These are phyloP conservation scores for Xanthostigma xanthostigma DNA, from an alignment of 2,888 invertebrate genomes.

Conservation along the genomic window DNA sequence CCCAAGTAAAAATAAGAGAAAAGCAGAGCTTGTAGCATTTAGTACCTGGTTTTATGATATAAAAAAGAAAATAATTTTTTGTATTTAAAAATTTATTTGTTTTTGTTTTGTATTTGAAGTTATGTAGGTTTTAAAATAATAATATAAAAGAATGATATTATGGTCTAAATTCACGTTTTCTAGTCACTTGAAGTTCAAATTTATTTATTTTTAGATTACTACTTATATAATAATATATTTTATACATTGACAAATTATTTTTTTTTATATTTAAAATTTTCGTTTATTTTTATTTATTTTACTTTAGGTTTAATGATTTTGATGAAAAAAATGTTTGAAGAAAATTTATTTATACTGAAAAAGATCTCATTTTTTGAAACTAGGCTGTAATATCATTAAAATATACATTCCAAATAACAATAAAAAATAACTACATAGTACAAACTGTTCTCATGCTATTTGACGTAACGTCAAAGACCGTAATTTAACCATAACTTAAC, in stretches of 20 bases:
- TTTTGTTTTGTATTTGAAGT: conserved; percentile 8
- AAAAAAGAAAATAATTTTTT: conserved; percentile 2
- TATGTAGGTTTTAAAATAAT: conserved; percentile 1
- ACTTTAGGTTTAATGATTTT: neutral
- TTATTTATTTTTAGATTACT: conserved; percentile 7
- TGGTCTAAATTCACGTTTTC: conserved; percentile 9
- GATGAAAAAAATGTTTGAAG: neutral
- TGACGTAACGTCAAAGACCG: neutral
- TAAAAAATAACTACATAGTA: conserved; percentile 7
- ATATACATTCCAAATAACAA: neutral
- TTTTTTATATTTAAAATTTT: neutral
- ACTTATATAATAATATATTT: conserved; percentile 6
- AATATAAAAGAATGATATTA: conserved; percentile 1
- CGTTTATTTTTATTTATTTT: neutral
- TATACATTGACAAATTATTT: neutral
- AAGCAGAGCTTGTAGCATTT: conserved; percentile 7
- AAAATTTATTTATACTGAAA: neutral
- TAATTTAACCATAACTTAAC: conserved; percentile 5
- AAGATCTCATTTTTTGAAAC: too few relatives aligned
- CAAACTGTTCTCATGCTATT: conserved; percentile 7
- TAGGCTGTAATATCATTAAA: too few relatives aligned
- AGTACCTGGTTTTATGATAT: conserved; percentile 5
- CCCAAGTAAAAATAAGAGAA: conserved; percentile 5
- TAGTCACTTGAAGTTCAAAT: conserved; percentile 12
- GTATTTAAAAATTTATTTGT: conserved; percentile 3